Percentiles rank a stretch among this genome's conserved stretches.
These are phyloP conservation scores for Pedionomus torquatus DNA, from an alignment of 2,113 vertebrate genomes.

Conservation along the genomic window DNA sequence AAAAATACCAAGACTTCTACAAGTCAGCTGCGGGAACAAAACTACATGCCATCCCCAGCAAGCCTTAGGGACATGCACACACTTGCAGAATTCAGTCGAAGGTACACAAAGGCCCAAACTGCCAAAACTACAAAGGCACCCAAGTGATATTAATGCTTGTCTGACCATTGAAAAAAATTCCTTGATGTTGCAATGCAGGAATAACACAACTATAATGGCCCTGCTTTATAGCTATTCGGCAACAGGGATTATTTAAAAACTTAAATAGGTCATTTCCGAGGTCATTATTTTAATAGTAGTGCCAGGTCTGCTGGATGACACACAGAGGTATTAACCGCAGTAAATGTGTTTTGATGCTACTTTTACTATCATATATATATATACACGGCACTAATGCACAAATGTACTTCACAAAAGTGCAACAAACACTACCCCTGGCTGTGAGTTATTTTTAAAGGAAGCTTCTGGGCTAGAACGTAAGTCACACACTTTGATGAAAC, in stretches of 20 bases:
- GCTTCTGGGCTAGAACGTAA: not conserved
- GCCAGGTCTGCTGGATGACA: not conserved
- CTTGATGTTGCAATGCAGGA: fast-evolving
- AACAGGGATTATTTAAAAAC: not conserved
- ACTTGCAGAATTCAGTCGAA: not conserved
- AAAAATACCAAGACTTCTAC: not conserved
- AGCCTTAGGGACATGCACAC: not conserved
- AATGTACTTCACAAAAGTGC: not conserved
- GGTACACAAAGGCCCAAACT: not conserved
- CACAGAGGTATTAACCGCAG: not conserved
- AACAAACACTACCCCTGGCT: not conserved
- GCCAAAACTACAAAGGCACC: not conserved
- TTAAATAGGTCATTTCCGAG: not conserved
- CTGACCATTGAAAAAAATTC: not conserved
- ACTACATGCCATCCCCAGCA: fast-evolving
- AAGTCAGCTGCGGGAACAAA: not conserved
- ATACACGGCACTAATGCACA: not conserved
- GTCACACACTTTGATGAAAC: not conserved
- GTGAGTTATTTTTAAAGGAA: not conserved
- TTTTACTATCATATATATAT: not conserved
- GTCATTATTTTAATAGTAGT: not conserved
- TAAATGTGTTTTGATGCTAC: not conserved
- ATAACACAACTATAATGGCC: not conserved
- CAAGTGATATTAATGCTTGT: not conserved
- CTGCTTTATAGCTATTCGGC: not conserved